Conservation (phyloP, 2,797 vertebrate species). For the Echiichthys vipera region DNA sequence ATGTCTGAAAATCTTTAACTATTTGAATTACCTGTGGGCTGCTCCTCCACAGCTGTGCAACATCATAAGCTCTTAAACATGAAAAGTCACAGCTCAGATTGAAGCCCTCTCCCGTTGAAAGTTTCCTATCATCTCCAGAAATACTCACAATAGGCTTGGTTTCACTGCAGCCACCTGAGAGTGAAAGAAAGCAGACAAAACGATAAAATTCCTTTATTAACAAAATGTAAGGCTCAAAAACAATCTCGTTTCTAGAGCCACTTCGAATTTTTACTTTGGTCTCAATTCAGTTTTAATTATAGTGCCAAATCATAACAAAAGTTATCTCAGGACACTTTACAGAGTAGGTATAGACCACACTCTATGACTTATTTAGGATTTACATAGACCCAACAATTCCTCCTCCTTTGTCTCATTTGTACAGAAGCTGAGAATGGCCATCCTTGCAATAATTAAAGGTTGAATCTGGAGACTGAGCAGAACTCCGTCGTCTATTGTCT, state of each 20-base stretch:
- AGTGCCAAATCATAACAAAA: too few species aligned
- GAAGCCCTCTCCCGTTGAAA: constrained; percentile 17
- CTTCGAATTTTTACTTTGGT: neutral
- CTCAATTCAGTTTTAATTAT: too few species aligned
- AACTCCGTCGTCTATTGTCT: too few species aligned
- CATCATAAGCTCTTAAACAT: constrained; percentile 28
- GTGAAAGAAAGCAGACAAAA: neutral
- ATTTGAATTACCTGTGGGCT: neutral
- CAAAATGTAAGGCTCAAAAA: neutral
- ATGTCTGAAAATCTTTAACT: neutral
- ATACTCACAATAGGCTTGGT: constrained; percentile 25
- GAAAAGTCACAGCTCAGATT: constrained; percentile 44
- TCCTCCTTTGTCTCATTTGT: too few species aligned
- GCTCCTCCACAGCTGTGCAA: constrained; percentile 41
- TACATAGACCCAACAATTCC: too few species aligned
- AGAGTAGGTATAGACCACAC: too few species aligned
- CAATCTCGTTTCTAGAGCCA: neutral
- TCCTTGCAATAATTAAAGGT: too few species aligned
- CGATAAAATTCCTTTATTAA: neutral
- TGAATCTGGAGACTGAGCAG: too few species aligned
- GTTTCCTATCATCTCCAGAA: neutral
- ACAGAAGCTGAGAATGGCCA: too few species aligned
- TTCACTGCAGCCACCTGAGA: constrained; percentile 3
- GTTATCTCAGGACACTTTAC: too few species aligned
- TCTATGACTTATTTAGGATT: too few species aligned